Evolutionary conservation across 2,797 vertebrate species (phyloP), one percentile per base, ranked within the genome.

Genomic region (Calcarius lapponicus): DNA sequence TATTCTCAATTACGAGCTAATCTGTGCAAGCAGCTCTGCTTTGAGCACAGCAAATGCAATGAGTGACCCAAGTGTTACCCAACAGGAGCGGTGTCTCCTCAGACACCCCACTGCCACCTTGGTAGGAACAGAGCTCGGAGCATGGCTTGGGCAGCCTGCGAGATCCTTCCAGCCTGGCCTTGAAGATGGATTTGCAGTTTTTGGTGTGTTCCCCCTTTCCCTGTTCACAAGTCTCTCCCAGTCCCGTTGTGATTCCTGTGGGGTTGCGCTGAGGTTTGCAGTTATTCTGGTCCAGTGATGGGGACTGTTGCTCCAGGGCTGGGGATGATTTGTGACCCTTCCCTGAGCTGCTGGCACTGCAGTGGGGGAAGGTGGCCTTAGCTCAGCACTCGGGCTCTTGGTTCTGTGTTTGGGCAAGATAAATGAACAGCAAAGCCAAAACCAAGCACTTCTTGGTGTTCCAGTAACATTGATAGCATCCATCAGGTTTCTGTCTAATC

Each of bases 121-220:
- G 64, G 45, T 6, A 32, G 18, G 1, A 45, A 3, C 19, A 47
- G 71, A 73, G 71, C 43, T 13, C 45, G 29, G 62, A 43, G 21
- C 10, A 1, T 1, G 17, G 1, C 16, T 58, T 17, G 40, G 17
- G 45, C 16, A 7, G 5, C 32, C 26, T 32, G 53, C 57, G 47
- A 74, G 36, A 28, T 73, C 38, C 19, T 12, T 47, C n/a, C 69
- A 54, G 42, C 56, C 51, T 21, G 32, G 9, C 28, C 67, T 48
- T 1, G 0, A 17, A 16, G 53, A 17, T 4, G 1, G 8, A 17
- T 32, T 3, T 12, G 22, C 2, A 3, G 2, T 26, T 43, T 53
- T 8, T 36, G 36, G 56, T 18, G 13, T 6, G 43, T 36, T 79
- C 7, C 13, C 43, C 15, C 24, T 56, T 61, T 62, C 9, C 38